Percentiles rank a stretch among this genome's conserved stretches.
Evolutionary conservation across 2,113 vertebrate species (phyloP).

Genomic region (Smithornis capensis): DNA sequence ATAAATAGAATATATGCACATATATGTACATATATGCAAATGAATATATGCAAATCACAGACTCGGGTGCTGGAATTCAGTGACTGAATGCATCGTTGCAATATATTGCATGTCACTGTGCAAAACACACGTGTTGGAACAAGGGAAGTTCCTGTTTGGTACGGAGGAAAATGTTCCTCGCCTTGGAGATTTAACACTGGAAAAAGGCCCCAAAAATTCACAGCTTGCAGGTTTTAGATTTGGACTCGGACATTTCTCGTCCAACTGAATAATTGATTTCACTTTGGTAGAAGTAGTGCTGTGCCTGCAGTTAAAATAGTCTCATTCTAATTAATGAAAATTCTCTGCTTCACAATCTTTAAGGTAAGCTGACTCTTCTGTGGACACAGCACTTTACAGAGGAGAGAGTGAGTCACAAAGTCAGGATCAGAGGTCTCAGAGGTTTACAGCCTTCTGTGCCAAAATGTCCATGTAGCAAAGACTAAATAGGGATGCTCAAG

Average conservation of each 20-base stretch:
- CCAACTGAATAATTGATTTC: neutral
- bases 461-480: neutral
- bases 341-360: neutral
- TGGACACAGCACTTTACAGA: neutral
- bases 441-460: neutral
- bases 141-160: neutral
- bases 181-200: neutral
- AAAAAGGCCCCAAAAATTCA: neutral
- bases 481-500: neutral
- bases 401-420: neutral
- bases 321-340: neutral
- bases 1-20: neutral
- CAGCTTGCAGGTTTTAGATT: neutral
- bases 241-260: neutral
- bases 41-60: neutral
- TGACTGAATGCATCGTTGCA: neutral
- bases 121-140: neutral
- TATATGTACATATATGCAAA: neutral
- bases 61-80: neutral
- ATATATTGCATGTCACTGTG: accelerated
- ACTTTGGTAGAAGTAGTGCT: neutral
- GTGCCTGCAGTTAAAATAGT: neutral
- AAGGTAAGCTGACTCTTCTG: neutral
- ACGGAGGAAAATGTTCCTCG: neutral
- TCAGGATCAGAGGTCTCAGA: neutral